A percentile compares a stretch with the other conserved stretches of the same genome.
These are phyloP conservation scores for Galaxias olidus DNA, from an alignment of 2,797 vertebrate species.

Conservation along the genomic window DNA sequence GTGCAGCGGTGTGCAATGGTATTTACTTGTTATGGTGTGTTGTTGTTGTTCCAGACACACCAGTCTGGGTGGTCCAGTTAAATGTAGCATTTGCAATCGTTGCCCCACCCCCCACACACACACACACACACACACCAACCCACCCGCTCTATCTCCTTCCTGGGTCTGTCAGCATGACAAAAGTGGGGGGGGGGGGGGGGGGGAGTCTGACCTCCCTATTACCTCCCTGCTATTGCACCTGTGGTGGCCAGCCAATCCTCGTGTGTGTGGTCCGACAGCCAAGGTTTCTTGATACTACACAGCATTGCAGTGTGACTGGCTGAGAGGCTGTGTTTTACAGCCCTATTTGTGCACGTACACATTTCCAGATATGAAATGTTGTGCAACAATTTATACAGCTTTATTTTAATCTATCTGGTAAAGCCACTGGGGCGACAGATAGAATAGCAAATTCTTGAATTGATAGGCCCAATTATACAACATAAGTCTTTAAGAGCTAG, in stretches of 20 bases:
- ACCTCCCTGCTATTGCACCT: slow-evolving; percentile 58
- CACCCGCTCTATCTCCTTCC: slow-evolving; percentile 42
- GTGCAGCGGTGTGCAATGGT: background rate
- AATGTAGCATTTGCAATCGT: slow-evolving; percentile 38
- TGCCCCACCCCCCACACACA: background rate
- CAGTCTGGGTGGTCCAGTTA: slow-evolving; percentile 57
- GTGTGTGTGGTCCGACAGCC: slow-evolving; percentile 4
- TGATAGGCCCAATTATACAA: too few relatives aligned
- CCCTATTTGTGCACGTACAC: background rate
- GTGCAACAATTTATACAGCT: too few relatives aligned
- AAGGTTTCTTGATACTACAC: slow-evolving; percentile 14
- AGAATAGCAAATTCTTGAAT: too few relatives aligned
- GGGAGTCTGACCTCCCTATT: slow-evolving; percentile 43
- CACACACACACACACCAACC: slow-evolving; percentile 17
- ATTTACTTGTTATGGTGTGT: slow-evolving; percentile 27
- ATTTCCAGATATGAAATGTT: too few relatives aligned
- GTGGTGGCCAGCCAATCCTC: slow-evolving; percentile 42
- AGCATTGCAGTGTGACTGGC: background rate
- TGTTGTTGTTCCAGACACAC: slow-evolving; percentile 17
- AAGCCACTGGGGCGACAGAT: too few relatives aligned
- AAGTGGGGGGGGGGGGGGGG: slow-evolving; percentile 37
- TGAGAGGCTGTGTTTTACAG: slow-evolving; percentile 4
- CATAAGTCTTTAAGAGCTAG: too few relatives aligned
- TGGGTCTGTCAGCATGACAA: slow-evolving; percentile 53
- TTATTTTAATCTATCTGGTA: too few relatives aligned